Percentiles rank a stretch among this genome's conserved stretches.
These are phyloP conservation scores for Ricordea florida DNA, from an alignment of 92 coral and sea anemone species.

Conservation along the genomic window DNA sequence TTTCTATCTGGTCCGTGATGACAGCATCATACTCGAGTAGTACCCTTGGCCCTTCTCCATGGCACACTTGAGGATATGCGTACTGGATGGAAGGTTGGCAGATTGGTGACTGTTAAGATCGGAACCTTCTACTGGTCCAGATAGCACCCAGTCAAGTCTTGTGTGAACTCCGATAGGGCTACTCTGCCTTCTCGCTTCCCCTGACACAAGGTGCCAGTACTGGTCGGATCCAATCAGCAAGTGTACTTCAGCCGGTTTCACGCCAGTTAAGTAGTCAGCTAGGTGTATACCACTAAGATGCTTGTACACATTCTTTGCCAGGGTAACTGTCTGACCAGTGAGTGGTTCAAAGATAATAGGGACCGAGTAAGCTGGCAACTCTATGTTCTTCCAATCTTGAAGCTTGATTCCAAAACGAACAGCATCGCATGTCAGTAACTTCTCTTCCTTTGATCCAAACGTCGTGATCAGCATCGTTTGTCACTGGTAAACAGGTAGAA, in stretches of 20 bases:
- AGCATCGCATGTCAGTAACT: conserved; percentile 22
- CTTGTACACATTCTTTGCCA: not conserved
- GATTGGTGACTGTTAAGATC: not conserved
- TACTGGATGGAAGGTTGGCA: conserved; percentile 32
- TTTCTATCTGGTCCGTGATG: conserved; percentile 29
- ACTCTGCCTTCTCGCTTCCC: conserved; percentile 4
- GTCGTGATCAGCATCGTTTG: conserved; percentile 54
- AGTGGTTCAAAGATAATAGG: conserved; percentile 1
- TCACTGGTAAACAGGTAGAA: conserved; percentile 9
- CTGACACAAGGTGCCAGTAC: conserved; percentile 22
- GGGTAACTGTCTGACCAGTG: not conserved
- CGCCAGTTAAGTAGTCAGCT: conserved; percentile 9
- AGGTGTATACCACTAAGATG: not conserved
- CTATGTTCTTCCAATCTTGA: conserved; percentile 3
- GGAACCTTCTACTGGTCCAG: not conserved
- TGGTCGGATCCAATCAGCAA: conserved; percentile 31
- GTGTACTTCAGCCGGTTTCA: not conserved
- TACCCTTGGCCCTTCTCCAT: not conserved
- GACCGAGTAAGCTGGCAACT: conserved; percentile 9
- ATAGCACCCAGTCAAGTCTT: conserved; percentile 31
- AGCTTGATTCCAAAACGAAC: conserved; percentile 9
- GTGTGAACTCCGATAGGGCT: conserved; percentile 56
- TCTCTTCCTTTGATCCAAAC: conserved; percentile 46
- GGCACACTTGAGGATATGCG: conserved; percentile 54
- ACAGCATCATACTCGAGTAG: conserved; percentile 24